A percentile compares a stretch with the other conserved stretches of the same genome.
Evolutionary conservation across 2,113 vertebrate species (phyloP).

Genomic region (Porphyrio hochstetteri): DNA sequence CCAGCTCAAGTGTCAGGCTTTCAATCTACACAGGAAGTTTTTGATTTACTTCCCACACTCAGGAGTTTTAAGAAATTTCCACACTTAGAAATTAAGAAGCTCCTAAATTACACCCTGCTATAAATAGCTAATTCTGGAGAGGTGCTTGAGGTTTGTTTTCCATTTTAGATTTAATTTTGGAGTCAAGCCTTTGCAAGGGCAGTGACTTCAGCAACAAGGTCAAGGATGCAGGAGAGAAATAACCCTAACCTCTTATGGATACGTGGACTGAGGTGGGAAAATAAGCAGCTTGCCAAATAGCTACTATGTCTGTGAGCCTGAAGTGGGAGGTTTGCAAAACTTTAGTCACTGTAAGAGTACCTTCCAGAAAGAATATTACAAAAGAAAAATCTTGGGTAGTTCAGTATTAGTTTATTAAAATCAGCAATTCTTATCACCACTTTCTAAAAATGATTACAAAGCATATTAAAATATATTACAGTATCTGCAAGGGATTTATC

Average conservation of each 20-base stretch:
- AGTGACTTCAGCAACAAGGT: not conserved
- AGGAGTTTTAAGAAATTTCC: not conserved
- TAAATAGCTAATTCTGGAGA: not conserved
- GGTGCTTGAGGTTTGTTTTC: not conserved
- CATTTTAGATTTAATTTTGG: not conserved
- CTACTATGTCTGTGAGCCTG: not conserved
- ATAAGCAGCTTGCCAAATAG: not conserved
- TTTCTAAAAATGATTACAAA: constrained; percentile 66
- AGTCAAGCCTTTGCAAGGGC: not conserved
- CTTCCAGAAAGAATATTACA: not conserved
- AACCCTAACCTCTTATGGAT: not conserved
- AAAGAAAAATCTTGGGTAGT: not conserved
- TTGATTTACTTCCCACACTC: not conserved
- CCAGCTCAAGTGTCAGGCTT: not conserved
- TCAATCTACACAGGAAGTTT: not conserved
- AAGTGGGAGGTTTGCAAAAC: not conserved
- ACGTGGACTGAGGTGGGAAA: not conserved
- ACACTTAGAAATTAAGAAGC: not conserved
- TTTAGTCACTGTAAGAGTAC: not conserved
- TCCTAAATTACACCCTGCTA: not conserved
- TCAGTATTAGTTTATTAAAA: constrained; percentile 69
- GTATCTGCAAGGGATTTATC: constrained; percentile 59
- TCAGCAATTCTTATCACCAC: constrained; percentile 14
- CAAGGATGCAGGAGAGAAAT: not conserved
- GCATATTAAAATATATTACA: constrained; percentile 69